A percentile compares a stretch with the other conserved stretches of the same genome.
Conservation (phyloP, 2,113 vertebrate species). For the Pseudolaguvia tuberculata region DNA sequence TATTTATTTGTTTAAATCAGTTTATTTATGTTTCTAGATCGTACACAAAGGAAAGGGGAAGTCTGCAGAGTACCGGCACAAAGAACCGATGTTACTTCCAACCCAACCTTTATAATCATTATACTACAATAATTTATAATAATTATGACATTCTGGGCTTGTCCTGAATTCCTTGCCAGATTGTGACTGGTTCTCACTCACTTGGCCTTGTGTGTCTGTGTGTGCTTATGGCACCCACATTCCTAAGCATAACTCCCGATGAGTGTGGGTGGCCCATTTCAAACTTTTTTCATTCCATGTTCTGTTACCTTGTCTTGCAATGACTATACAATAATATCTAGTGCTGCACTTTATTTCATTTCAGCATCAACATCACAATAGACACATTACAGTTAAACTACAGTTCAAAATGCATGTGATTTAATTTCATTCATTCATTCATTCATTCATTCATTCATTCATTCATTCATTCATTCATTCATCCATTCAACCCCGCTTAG, state of each 20-base stretch:
- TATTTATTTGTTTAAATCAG: constrained; percentile 25
- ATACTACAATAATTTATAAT: constrained; percentile 37
- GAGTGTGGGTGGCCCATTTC: constrained; percentile 43
- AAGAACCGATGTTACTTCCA: constrained; percentile 16
- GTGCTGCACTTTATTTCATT: no score
- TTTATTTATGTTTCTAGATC: constrained; percentile 1
- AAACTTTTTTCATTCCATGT: constrained; percentile 5
- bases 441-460: no score
- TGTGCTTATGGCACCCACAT: constrained; percentile 35
- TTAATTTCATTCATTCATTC: no score
- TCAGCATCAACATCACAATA: no score
- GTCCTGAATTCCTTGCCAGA: constrained; percentile 5
- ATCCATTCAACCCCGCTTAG: no score
- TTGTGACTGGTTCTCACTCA: constrained; percentile 15
- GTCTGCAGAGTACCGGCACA: constrained; percentile 5
- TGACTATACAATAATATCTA: constrained; percentile 39
- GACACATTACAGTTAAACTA: no score
- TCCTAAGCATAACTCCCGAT: constrained; percentile 19
- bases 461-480: no score
- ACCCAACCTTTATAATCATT: constrained; percentile 23
- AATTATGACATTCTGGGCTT: constrained; percentile 37
- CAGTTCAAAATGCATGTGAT: no score
- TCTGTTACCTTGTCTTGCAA: constrained; percentile 10
- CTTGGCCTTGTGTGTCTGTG: constrained; percentile 13
- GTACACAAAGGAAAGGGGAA: constrained; percentile 22